Evolutionary conservation across 2,113 vertebrate species (phyloP), one percentile per base, ranked within the genome.

Genomic region (Leptocoma aspasia): DNA sequence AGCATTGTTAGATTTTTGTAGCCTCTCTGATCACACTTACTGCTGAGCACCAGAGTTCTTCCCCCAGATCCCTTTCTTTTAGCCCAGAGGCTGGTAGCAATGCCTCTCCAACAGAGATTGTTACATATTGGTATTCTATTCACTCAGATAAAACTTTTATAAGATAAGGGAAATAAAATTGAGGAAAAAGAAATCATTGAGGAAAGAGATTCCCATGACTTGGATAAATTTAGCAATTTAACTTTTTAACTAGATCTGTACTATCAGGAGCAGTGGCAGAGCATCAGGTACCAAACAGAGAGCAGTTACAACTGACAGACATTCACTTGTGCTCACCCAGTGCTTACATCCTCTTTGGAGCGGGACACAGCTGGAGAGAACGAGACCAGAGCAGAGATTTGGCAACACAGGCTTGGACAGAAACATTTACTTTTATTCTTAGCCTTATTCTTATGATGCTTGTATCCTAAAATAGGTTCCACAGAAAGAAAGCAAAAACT

Each of bases 31-130:
- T 54, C 37, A 50, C 18, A 18, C 24, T 73, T 72, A 42, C 17
- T 3, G 4, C 10, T 30, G 21, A 70, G 26, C 16, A 30, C 7
- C 21, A 47, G 35, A 61, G 49, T 45, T 70, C 30, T 42, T 54
- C 2, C 21, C 15, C 5, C 9, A 14, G 7, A 7, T 4, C 17
- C 11, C 4, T 2, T 4, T 12, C 21, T 27, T 44, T 33, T 19
- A 15, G 22, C 10, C 22, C 7, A 39, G 7, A 49, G 41, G 14
- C 31, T 61, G 31, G 28, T 42, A 78, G 26, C 26, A 81, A 53
- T 41, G 8, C 21, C 47, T 82, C 3, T 4, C 10, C 22, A 52
- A 42, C 5, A 45, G 13, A 68, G 7, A 33, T 11, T 56, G 8
- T 41, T 72, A 49, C 7, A 63, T 22, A 5, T 37, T 53, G 31